A percentile compares a stretch with the other conserved stretches of the same genome.
Conservation (phyloP, 2,888 invertebrate genomes). For the Pseudoips prasinana region DNA sequence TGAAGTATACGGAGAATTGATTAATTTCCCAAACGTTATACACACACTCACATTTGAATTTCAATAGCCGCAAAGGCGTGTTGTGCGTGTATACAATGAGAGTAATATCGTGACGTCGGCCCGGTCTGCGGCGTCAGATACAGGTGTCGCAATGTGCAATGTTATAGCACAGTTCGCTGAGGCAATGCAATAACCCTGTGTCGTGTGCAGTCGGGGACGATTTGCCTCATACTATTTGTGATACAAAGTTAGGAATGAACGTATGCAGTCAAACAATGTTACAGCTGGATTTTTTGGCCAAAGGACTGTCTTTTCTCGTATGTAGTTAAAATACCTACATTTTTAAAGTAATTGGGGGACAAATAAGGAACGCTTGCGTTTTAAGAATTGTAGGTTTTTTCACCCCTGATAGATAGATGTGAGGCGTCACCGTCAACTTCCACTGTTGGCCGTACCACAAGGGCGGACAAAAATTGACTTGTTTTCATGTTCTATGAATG, state of each 20-base stretch:
- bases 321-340: too few species aligned
- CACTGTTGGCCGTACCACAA: too few species aligned
- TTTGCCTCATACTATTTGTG: constrained; percentile 46
- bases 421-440: too few species aligned
- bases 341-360: too few species aligned
- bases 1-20: constrained; percentile 34
- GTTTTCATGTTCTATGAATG: too few species aligned
- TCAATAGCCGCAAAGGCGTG: constrained; percentile 18
- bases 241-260: constrained; percentile 34
- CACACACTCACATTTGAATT: constrained; percentile 14
- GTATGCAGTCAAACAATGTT: constrained; percentile 12
- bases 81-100: constrained; percentile 42
- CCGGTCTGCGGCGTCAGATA: constrained; percentile 50
- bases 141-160: constrained; percentile 59
- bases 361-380: too few species aligned
- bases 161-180: constrained; percentile 8
- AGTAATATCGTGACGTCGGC: constrained; percentile 49
- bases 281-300: constrained; percentile 1
- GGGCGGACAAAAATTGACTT: too few species aligned
- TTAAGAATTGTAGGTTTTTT: too few species aligned
- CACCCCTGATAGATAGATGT: too few species aligned
- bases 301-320: too few species aligned
- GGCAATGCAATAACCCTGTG: constrained; percentile 47
- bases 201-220: constrained; percentile 28
- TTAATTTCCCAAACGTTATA: constrained; percentile 34